These are phyloP conservation scores for Cheumatopsyche charites DNA, from an alignment of 1,140 invertebrate genomes.

Conservation along the genomic window DNA sequence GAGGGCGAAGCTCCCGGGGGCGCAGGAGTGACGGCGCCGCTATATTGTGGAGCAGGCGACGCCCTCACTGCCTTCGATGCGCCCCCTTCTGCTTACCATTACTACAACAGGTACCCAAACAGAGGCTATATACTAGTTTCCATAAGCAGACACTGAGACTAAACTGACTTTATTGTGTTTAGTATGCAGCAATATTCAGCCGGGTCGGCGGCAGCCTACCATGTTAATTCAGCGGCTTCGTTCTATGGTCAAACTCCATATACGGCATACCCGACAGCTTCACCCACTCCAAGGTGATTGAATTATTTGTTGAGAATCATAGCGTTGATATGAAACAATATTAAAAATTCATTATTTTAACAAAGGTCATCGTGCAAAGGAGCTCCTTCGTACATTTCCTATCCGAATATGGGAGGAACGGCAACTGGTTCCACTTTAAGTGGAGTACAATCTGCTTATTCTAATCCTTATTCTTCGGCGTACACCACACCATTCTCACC, in stretches of 20 bases:
- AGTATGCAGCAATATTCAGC: slow-evolving; percentile 63
- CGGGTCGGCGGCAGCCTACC: slow-evolving; percentile 57
- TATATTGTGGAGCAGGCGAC: slow-evolving; percentile 48
- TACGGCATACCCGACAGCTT: slow-evolving; percentile 56
- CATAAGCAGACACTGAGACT: neutral
- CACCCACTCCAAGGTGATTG: slow-evolving; percentile 57
- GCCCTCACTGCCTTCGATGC: slow-evolving; percentile 58
- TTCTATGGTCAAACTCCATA: slow-evolving; percentile 60
- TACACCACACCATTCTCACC: slow-evolving; percentile 64
- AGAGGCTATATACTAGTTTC: neutral
- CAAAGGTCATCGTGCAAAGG: slow-evolving; percentile 60
- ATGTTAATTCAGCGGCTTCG: slow-evolving; percentile 52
- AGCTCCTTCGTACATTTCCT: slow-evolving; percentile 58
- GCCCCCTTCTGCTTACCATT: slow-evolving; percentile 66
- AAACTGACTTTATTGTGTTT: slow-evolving; percentile 7
- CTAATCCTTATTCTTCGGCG: slow-evolving; percentile 63
- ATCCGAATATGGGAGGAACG: slow-evolving; percentile 55
- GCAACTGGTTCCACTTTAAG: slow-evolving; percentile 52
- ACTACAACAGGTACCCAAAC: slow-evolving; percentile 69
- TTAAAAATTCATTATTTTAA: neutral
- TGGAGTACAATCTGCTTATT: slow-evolving; percentile 59
- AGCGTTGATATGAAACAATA: neutral
- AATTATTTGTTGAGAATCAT: neutral
- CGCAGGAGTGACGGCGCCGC: slow-evolving; percentile 38
- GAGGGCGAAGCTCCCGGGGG: slow-evolving; percentile 52